These are phyloP conservation scores for Myiopsitta monachus DNA, from an alignment of 2,113 vertebrate genomes.

Conservation along the genomic window DNA sequence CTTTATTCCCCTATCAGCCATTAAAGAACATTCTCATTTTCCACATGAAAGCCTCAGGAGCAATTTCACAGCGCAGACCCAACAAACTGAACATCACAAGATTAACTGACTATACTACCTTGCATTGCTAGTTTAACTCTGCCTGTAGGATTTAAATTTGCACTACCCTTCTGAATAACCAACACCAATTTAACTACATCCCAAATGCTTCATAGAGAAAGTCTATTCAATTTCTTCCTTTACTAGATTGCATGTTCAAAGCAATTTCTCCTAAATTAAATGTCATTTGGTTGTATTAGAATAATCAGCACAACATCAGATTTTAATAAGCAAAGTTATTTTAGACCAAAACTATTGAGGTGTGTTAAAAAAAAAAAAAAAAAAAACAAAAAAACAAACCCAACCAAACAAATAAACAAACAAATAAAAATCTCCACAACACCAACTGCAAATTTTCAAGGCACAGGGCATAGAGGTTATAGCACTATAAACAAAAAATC, in stretches of 20 bases:
- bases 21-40: conserved; percentile 83
- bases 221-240: conserved; percentile 66
- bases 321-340: conserved; percentile 72
- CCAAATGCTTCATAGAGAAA: conserved; percentile 70
- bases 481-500: background rate
- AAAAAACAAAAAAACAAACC: too few species aligned
- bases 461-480: background rate
- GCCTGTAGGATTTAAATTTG: conserved; percentile 79
- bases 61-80: conserved; percentile 72
- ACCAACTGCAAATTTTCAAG: background rate
- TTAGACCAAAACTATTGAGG: conserved; percentile 10
- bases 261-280: conserved; percentile 76
- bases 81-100: conserved; percentile 73
- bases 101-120: conserved; percentile 76
- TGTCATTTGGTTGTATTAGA: conserved; percentile 69
- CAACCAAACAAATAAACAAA: too few species aligned
- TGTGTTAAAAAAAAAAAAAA: background rate
- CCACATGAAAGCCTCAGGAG: conserved; percentile 80
- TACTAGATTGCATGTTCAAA: conserved; percentile 63
- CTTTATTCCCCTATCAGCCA: conserved; percentile 78
- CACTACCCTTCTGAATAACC: conserved; percentile 70
- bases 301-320: conserved; percentile 68
- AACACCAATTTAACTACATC: conserved; percentile 73
- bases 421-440: background rate
- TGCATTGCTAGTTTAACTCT: conserved; percentile 71